These are phyloP conservation scores for Strigamia transsilvanica DNA, from an alignment of 2,888 invertebrate species.

Conservation along the genomic window DNA sequence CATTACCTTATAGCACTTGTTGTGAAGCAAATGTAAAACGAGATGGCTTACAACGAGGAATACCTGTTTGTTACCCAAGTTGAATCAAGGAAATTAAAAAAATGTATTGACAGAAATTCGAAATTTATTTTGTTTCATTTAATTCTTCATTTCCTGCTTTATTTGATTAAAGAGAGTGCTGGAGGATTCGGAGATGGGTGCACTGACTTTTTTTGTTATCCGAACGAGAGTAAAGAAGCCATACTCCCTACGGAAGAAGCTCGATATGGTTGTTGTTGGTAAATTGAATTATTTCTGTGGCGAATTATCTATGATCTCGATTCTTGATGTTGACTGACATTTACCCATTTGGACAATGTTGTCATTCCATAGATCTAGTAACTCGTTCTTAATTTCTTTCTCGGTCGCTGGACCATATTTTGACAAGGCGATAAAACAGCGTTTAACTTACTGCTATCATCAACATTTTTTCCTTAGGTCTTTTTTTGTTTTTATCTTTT, in stretches of 20 bases:
- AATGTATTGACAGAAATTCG: too few relatives aligned
- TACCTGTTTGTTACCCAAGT: too few relatives aligned
- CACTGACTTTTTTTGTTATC: background rate
- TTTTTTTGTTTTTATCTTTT: background rate
- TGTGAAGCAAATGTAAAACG: too few relatives aligned
- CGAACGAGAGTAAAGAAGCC: background rate
- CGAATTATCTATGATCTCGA: background rate
- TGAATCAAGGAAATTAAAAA: too few relatives aligned
- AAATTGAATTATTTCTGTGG: slow-evolving; percentile 3
- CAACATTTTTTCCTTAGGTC: background rate
- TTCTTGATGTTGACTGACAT: background rate
- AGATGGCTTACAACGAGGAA: too few relatives aligned
- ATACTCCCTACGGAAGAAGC: background rate
- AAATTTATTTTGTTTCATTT: background rate
- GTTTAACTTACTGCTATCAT: slow-evolving; percentile 27
- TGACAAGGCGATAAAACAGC: slow-evolving; percentile 25
- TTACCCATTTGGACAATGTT: background rate
- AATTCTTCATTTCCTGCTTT: background rate
- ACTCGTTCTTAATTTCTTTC: background rate
- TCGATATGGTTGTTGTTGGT: slow-evolving; percentile 20
- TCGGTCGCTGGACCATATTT: background rate
- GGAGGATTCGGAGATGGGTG: background rate
- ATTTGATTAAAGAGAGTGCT: slow-evolving; percentile 11
- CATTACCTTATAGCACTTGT: too few relatives aligned
- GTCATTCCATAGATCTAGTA: background rate